Base-by-base conservation (phyloP, 2,888 invertebrate genomes). In the Diarsia brunnea region DNA sequence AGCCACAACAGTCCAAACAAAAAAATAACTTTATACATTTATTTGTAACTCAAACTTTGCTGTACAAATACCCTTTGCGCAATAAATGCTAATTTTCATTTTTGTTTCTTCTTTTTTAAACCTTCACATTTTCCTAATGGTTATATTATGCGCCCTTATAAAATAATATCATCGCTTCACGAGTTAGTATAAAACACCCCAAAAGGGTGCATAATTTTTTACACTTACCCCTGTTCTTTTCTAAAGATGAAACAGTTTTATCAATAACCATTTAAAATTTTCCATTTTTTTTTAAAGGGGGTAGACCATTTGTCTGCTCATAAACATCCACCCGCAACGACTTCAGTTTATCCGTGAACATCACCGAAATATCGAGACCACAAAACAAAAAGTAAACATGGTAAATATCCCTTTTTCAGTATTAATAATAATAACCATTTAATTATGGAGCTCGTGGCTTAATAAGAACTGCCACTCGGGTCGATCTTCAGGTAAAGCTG, bases 121-220 rank as follows among this genome's bases (percentile, higher is more conserved):
- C 64, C 72, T 65, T 76, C 31, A 58, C 24, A 63, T 69, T 69
- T 73, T 82, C 43, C 14, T 66, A 60, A 77, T 77, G 82, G 77
- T 60, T 69, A 51, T 69, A 69, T 79, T 82, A 82, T 69, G 16
- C 77, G 38, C 38, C 38, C 38, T 61, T 69, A 55, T 69, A 19
- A 75, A 78, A 74, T 75, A 76, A 82, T 69, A 82, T 60, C 60
- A 19, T 60, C 77, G 31, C 31, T 76, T 76, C 38, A 47, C 43
- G 14, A 66, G n/a, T 64, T 65, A 47, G 61, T 58, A 76, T 75
- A 58, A 64, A 45, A 58, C 49, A 65, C 19, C 47, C 45, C n/a
- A 60, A 64, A 82, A 65, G 69, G 79, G 82, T 79, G 79, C 77
- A 82, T 79, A 79, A 79, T 76, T 49, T 79, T 49, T 11, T 65